Conservation (phyloP, 2,113 vertebrate genomes). For the Ictalurus punctatus region DNA sequence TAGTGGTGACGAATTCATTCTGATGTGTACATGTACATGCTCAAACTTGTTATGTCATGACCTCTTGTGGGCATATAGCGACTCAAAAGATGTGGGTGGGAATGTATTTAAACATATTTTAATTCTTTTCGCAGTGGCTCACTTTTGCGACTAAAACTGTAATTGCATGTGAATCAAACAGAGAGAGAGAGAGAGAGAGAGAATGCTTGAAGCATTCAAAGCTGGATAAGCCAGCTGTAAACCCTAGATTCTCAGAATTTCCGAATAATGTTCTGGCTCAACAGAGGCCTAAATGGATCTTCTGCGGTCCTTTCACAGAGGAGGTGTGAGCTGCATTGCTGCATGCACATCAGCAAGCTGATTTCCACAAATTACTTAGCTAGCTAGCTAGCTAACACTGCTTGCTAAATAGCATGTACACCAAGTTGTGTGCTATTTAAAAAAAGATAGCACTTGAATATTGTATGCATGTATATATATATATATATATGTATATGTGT, state of each 20-base stretch:
- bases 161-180: neutral
- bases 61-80: neutral
- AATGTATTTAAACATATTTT: neutral
- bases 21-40: neutral
- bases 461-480: too few relatives aligned
- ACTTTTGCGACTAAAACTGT: neutral
- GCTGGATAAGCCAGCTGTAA: constrained; percentile 17
- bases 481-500: too few relatives aligned
- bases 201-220: neutral
- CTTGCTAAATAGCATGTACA: neutral
- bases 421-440: neutral
- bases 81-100: neutral
- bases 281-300: constrained; percentile 21
- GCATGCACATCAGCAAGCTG: neutral
- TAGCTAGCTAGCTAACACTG: neutral
- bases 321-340: neutral
- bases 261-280: constrained; percentile 3
- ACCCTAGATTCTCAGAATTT: constrained; percentile 17
- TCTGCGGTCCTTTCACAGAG: neutral
- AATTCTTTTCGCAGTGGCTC: neutral
- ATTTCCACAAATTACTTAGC: neutral
- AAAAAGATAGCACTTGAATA: too few relatives aligned
- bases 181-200: neutral
- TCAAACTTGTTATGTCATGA: neutral
- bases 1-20: neutral